These are phyloP conservation scores for Cervus canadensis DNA, from an alignment of 2,113 vertebrate genomes.

Conservation along the genomic window DNA sequence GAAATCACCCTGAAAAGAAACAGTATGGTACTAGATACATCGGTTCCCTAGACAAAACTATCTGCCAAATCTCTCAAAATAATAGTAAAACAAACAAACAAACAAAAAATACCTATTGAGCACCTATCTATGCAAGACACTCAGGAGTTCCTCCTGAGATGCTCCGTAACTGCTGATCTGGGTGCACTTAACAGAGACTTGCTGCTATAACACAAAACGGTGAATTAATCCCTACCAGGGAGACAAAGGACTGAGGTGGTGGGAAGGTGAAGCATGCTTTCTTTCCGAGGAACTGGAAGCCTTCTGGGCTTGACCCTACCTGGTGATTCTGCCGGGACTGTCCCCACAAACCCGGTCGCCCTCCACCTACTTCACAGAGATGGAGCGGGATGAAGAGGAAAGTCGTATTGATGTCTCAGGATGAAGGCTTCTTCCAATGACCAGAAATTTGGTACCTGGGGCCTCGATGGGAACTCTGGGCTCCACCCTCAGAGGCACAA, in stretches of 20 bases:
- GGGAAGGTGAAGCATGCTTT: neutral
- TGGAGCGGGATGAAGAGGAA: neutral
- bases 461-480: neutral
- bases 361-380: neutral
- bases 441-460: neutral
- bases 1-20: conserved; percentile 7
- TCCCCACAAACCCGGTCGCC: neutral
- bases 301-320: neutral
- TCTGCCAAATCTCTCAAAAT: neutral
- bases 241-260: neutral
- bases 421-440: neutral
- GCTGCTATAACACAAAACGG: neutral
- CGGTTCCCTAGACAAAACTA: neutral
- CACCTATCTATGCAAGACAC: neutral
- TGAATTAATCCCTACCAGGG: neutral
- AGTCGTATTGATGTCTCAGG: neutral
- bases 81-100: neutral
- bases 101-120: neutral
- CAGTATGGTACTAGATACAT: neutral
- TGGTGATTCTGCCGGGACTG: neutral
- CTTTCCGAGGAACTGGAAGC: neutral
- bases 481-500: neutral
- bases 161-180: neutral
- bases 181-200: neutral
- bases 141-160: neutral